These are phyloP conservation scores for Oncorhynchus mykiss DNA, from an alignment of 2,113 vertebrate genomes.

Conservation along the genomic window DNA sequence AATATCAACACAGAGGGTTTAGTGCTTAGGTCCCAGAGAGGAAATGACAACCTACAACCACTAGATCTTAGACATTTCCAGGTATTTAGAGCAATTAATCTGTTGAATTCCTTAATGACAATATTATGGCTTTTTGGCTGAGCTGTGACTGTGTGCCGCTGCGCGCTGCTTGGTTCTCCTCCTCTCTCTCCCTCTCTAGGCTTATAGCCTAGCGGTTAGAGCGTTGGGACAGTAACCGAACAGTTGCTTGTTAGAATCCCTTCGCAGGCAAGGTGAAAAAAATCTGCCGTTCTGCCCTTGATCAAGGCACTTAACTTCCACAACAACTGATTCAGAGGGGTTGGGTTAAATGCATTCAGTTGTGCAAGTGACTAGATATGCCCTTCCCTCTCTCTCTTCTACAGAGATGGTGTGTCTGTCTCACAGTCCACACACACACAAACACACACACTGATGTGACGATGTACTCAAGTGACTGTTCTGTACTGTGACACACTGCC, in stretches of 20 bases:
- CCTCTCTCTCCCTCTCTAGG: background rate
- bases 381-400: background rate
- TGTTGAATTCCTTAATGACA: constrained; percentile 64
- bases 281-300: too few species aligned
- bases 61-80: constrained; percentile 67
- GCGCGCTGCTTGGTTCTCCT: background rate
- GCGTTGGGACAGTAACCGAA: too few species aligned
- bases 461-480: constrained; percentile 14
- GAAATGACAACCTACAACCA: constrained; percentile 65
- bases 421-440: constrained; percentile 7
- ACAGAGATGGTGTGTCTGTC: background rate
- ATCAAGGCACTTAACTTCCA: too few species aligned
- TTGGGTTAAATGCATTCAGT: too few species aligned
- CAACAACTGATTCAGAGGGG: too few species aligned
- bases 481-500: constrained; percentile 69
- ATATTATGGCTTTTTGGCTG: constrained; percentile 56
- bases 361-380: too few species aligned
- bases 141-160: constrained; percentile 13
- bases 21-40: constrained; percentile 61
- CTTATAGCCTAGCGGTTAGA: too few species aligned
- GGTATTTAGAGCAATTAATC: constrained; percentile 67
- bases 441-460: constrained; percentile 1
- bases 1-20: constrained; percentile 71
- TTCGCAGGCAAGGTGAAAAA: too few species aligned
- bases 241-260: too few species aligned